Conservation (phyloP, 37 sponge, comb jelly and placozoan genomes). For the Ianthella basta region DNA sequence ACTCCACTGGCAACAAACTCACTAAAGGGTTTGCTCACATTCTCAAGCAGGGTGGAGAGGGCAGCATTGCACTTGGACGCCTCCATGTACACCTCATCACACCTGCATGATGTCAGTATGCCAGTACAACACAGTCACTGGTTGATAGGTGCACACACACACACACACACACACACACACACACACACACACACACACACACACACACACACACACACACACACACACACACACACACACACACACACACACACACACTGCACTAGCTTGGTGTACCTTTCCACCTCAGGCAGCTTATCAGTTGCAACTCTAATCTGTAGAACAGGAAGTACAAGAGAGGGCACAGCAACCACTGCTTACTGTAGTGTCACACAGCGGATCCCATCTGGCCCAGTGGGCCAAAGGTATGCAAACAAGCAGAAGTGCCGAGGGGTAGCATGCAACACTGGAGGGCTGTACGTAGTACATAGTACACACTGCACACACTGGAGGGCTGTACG, state of each 20-base stretch:
- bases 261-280: neutral
- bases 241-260: neutral
- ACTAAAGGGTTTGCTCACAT: neutral
- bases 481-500: too few relatives aligned
- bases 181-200: neutral
- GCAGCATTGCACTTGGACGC: neutral
- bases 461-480: too few relatives aligned
- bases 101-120: neutral
- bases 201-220: neutral
- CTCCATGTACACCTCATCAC: conserved; percentile 17
- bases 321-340: neutral
- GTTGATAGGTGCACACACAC: too few relatives aligned
- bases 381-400: too few relatives aligned
- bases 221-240: neutral
- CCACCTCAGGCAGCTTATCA: neutral
- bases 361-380: neutral
- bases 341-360: neutral
- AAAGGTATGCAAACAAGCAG: too few relatives aligned
- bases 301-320: neutral
- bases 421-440: too few relatives aligned
- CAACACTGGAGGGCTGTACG: too few relatives aligned
- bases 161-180: neutral
- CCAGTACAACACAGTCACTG: too few relatives aligned
- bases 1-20: neutral
- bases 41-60: neutral